A percentile compares a stretch with the other conserved stretches of the same genome.
These are phyloP conservation scores for Lepidostoma basale DNA, from an alignment of 1,140 invertebrate genomes.

Conservation along the genomic window DNA sequence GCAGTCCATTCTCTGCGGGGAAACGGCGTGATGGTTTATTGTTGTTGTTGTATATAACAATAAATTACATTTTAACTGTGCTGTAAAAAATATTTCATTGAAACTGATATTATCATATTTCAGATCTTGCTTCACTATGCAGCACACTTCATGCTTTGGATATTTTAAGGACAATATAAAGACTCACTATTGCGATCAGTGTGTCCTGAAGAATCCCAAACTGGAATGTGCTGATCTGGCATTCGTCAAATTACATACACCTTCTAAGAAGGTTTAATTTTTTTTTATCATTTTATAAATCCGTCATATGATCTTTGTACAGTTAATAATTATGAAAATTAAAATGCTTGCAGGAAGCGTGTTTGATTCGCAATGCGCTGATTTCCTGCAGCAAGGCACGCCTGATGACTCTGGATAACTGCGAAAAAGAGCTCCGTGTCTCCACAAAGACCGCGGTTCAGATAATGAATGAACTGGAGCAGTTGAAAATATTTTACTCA, in stretches of 20 bases:
- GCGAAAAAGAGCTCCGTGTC: not conserved
- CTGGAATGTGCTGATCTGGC: not conserved
- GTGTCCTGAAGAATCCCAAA: not conserved
- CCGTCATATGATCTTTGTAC: too few relatives aligned
- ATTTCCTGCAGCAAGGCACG: not conserved
- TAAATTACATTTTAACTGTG: too few relatives aligned
- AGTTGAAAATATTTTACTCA: not conserved
- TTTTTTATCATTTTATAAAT: not conserved
- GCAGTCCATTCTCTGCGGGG: too few relatives aligned
- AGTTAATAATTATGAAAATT: too few relatives aligned
- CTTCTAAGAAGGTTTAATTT: not conserved
- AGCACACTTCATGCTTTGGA: slow-evolving; percentile 33
- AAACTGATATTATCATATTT: not conserved
- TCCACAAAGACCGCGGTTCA: not conserved
- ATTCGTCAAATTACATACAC: not conserved
- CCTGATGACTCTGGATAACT: not conserved
- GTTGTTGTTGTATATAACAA: too few relatives aligned
- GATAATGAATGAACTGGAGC: not conserved
- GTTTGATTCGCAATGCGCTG: not conserved
- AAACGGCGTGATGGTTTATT: too few relatives aligned
- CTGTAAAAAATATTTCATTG: not conserved
- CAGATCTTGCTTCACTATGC: slow-evolving; percentile 22
- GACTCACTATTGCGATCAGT: not conserved
- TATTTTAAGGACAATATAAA: not conserved
- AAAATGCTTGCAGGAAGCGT: not conserved